Conservation (phyloP, 2,888 invertebrate species). For the Listrodromus nycthemerus region DNA sequence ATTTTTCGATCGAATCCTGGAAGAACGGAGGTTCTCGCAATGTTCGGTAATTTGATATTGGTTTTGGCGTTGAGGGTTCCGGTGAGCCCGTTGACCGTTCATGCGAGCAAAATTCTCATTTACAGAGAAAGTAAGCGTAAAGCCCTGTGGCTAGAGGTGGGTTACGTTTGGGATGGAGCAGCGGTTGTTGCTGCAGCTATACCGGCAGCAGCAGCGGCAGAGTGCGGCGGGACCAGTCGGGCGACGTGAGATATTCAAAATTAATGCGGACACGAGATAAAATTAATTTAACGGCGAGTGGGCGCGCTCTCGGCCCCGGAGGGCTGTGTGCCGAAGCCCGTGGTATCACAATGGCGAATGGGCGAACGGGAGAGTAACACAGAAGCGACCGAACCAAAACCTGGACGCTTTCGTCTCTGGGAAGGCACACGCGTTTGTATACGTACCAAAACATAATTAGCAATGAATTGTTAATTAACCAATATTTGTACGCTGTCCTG, state of each 20-base stretch:
- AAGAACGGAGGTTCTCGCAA: background rate
- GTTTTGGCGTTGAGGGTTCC: slow-evolving; percentile 31
- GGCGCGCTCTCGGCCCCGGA: slow-evolving; percentile 74
- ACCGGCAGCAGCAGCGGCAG: background rate
- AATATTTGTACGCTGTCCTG: slow-evolving; percentile 84
- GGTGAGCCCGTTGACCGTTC: slow-evolving; percentile 36
- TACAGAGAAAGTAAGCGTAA: slow-evolving; percentile 66
- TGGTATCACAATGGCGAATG: slow-evolving; percentile 83
- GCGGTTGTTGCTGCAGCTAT: background rate
- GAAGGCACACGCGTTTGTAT: slow-evolving; percentile 71
- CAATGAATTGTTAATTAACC: slow-evolving; percentile 84
- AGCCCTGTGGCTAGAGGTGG: slow-evolving; percentile 53
- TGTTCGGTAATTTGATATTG: slow-evolving; percentile 25
- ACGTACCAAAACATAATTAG: slow-evolving; percentile 84
- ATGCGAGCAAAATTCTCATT: slow-evolving; percentile 63
- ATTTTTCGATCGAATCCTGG: slow-evolving; percentile 5
- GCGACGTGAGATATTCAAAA: slow-evolving; percentile 75
- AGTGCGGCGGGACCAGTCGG: slow-evolving; percentile 24
- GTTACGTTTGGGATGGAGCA: slow-evolving; percentile 1
- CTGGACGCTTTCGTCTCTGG: slow-evolving; percentile 48
- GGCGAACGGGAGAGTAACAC: slow-evolving; percentile 65
- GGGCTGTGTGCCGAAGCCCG: slow-evolving; percentile 81
- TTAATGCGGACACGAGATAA: slow-evolving; percentile 83
- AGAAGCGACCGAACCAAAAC: slow-evolving; percentile 75
- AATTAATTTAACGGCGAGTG: slow-evolving; percentile 84